phyloP scores from a whole-genome alignment of 2,797 vertebrate species.

The Cheirogaleus major region DNA sequence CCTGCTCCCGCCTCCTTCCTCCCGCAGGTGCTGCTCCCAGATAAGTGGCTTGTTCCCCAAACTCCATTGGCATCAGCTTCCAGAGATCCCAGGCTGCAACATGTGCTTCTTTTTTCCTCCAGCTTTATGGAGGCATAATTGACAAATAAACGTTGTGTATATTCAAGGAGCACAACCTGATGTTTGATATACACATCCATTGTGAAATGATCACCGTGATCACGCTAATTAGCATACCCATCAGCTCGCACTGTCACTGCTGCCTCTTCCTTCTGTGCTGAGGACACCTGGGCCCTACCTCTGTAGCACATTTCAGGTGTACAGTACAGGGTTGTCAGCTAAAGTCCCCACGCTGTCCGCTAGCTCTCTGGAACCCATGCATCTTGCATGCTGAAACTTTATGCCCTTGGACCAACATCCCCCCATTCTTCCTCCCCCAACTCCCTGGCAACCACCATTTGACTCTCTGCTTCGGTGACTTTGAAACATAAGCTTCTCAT shows the following conservation, averaged over 20 bases:
- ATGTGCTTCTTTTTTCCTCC: background rate
- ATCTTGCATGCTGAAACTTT: background rate
- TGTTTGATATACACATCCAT: background rate
- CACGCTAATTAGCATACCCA: background rate
- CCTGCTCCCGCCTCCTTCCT: background rate
- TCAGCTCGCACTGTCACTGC: background rate
- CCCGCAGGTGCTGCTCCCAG: background rate
- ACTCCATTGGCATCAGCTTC: background rate
- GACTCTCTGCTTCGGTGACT: background rate
- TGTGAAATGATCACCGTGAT: background rate
- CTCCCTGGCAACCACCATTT: too few relatives aligned
- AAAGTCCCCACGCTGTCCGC: background rate
- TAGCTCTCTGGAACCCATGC: background rate
- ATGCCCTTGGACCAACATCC: background rate
- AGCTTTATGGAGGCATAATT: background rate
- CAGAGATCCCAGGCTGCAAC: background rate
- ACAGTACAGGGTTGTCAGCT: background rate
- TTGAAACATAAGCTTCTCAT: background rate
- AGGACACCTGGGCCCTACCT: background rate
- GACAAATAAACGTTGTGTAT: background rate
- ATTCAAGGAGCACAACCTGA: background rate
- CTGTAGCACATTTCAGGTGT: background rate
- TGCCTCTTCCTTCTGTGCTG: background rate
- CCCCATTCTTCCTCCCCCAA: background rate
- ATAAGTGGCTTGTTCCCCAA: background rate